A percentile compares a stretch with the other conserved stretches of the same genome.
phyloP scores from a whole-genome alignment of 2,888 invertebrate genomes.

The Heliothis peltigera region DNA sequence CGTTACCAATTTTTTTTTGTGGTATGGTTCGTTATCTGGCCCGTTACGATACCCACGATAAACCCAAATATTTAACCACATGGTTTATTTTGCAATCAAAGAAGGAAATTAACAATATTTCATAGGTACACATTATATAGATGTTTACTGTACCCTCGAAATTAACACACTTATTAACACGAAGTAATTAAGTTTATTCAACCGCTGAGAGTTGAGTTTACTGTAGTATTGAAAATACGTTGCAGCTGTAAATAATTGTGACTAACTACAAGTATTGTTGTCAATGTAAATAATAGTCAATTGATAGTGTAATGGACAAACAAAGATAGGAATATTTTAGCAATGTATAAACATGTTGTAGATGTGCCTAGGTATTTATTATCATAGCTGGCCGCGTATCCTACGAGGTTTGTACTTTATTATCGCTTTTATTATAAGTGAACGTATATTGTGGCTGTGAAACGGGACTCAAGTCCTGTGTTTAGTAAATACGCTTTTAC shows the following conservation, averaged over 20 bases:
- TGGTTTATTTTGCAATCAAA: slow-evolving; percentile 4
- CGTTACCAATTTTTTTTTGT: slow-evolving; percentile 10
- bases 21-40: slow-evolving; percentile 16
- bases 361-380: slow-evolving; percentile 77
- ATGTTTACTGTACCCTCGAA: slow-evolving; percentile 18
- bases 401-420: slow-evolving; percentile 81
- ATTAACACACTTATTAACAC: slow-evolving; percentile 23
- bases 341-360: slow-evolving; percentile 67
- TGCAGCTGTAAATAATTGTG: slow-evolving; percentile 72
- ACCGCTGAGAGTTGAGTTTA: slow-evolving; percentile 3
- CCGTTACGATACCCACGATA: slow-evolving; percentile 7
- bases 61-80: slow-evolving; percentile 12
- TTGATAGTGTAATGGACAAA: slow-evolving; percentile 76
- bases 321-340: slow-evolving; percentile 75
- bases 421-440: slow-evolving; percentile 84
- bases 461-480: slow-evolving; percentile 79
- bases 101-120: slow-evolving; percentile 4
- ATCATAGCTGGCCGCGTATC: slow-evolving; percentile 74
- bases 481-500: slow-evolving; percentile 85
- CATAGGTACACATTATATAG: neutral
- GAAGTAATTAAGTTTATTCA: slow-evolving; percentile 12
- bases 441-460: slow-evolving; percentile 88
- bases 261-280: slow-evolving; percentile 68
- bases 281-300: slow-evolving; percentile 84
- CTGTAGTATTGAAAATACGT: slow-evolving; percentile 49